These are phyloP conservation scores for Champsocephalus esox DNA, from an alignment of 2,797 vertebrate genomes.

Conservation along the genomic window DNA sequence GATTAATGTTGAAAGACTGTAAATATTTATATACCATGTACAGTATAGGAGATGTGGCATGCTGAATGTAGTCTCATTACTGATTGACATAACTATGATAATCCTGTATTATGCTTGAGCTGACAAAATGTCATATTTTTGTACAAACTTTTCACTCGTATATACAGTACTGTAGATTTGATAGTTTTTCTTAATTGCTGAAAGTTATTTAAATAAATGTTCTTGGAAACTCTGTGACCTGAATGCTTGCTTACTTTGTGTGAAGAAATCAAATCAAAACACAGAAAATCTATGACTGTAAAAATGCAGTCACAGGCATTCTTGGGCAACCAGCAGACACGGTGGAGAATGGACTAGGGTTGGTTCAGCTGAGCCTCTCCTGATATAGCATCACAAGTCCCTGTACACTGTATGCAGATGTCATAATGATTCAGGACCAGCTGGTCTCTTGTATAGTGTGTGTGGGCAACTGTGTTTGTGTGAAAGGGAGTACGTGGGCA, in stretches of 20 bases:
- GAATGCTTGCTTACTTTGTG: constrained; percentile 4
- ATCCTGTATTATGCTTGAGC: constrained; percentile 53
- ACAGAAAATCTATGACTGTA: constrained; percentile 4
- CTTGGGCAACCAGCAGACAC: constrained; percentile 18
- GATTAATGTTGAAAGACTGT: constrained; percentile 85
- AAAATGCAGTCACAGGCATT: constrained; percentile 17
- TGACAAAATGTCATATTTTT: constrained; percentile 78
- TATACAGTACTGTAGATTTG: constrained; percentile 58
- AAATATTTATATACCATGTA: constrained; percentile 85
- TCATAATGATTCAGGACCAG: constrained; percentile 70
- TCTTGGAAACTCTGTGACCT: constrained; percentile 19
- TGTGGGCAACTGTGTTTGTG: constrained; percentile 20
- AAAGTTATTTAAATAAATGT: constrained; percentile 80
- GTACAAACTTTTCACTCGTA: constrained; percentile 67
- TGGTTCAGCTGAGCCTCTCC: constrained; percentile 57
- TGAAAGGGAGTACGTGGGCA: constrained; percentile 3
- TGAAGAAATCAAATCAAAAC: constrained; percentile 18
- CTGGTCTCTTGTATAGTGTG: constrained; percentile 50
- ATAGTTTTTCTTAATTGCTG: constrained; percentile 53
- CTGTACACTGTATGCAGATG: constrained; percentile 52
- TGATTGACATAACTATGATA: constrained; percentile 52
- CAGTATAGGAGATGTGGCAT: constrained; percentile 82
- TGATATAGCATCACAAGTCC: constrained; percentile 62
- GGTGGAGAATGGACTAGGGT: constrained; percentile 30
- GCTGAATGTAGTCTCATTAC: constrained; percentile 50